Conservation (phyloP, 1,140 invertebrate species). For the Coptotermes formosanus region DNA sequence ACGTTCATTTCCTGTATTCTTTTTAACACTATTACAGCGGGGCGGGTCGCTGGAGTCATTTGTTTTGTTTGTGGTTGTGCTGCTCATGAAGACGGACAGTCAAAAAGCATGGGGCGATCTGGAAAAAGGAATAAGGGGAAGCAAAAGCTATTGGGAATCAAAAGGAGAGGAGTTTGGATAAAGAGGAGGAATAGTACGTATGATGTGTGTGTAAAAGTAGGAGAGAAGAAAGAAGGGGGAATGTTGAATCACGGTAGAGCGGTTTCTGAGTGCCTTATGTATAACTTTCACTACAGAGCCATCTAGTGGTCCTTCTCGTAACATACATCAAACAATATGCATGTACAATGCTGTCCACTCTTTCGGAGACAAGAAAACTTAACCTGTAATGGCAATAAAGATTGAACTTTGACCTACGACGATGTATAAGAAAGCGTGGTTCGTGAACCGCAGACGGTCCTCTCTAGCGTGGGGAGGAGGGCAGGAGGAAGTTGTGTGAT, state of each 20-base stretch:
- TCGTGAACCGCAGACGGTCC: too few species aligned
- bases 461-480: too few species aligned
- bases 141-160: conserved; percentile 7
- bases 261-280: background rate
- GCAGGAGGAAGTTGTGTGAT: too few species aligned
- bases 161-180: background rate
- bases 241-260: background rate
- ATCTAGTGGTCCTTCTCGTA: too few species aligned
- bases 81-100: conserved; percentile 18
- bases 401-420: too few species aligned
- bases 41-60: conserved; percentile 21
- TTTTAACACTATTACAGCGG: conserved; percentile 22
- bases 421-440: too few species aligned
- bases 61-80: conserved; percentile 4
- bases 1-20: conserved; percentile 26
- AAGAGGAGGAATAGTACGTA: background rate
- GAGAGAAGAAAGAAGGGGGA: too few species aligned
- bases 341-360: too few species aligned
- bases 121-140: background rate
- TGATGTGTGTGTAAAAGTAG: too few species aligned
- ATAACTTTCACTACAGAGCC: background rate
- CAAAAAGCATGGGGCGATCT: background rate
- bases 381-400: too few species aligned
- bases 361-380: too few species aligned
- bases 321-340: too few species aligned